Base-by-base conservation (phyloP, 2,888 invertebrate species). In the Arge pagana region DNA sequence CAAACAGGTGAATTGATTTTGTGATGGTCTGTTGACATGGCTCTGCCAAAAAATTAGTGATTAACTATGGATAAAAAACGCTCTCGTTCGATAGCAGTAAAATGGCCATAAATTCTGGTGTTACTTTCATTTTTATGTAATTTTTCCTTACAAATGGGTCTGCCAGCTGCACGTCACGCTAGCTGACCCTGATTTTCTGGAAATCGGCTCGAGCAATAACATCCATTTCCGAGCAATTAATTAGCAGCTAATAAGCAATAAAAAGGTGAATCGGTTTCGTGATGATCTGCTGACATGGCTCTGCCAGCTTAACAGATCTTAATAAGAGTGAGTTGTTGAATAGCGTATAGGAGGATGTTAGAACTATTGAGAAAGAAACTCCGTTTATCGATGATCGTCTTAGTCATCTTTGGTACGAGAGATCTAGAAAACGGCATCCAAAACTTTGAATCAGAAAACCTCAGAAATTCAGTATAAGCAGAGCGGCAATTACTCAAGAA, bases 271-370 rank as follows among this genome's bases (percentile, higher is more conserved):
- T 24, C n/a, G 24, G 16, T 40, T 26, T 4, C 24, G 26, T 40
- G 24, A 8, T 40, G 40, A 26, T 40, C 40, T 15, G 40, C 24
- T 13, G 24, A 13, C 26, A 40, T 40, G 40, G 40, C 11, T 18
- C 37, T 37, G 37, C 37, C 40, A 40, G 24, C 24, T 23, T 40
- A 40, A 40, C 40, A 24, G 23, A 40, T 40, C 23, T 40, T 31
- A n/a, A n/a, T n/a, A 50, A 50, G 48, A 10, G 15, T 10, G 8
- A 8, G 18, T 33, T 54, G 7, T 48, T 51, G 7, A 40, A 52
- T 40, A 30, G 31, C 31, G 39, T 55, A 2, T 41, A 52, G 24
- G 31, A 48, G 8, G 45, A 39, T 10, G 24, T 52, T 2, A n/a
- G 36, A 3, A 11, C 7, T 11, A 6, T 18, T 6, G 11, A 10